Evolutionary conservation across 2,113 vertebrate genomes (phyloP).

Genomic region (Pungitius pungitius): DNA sequence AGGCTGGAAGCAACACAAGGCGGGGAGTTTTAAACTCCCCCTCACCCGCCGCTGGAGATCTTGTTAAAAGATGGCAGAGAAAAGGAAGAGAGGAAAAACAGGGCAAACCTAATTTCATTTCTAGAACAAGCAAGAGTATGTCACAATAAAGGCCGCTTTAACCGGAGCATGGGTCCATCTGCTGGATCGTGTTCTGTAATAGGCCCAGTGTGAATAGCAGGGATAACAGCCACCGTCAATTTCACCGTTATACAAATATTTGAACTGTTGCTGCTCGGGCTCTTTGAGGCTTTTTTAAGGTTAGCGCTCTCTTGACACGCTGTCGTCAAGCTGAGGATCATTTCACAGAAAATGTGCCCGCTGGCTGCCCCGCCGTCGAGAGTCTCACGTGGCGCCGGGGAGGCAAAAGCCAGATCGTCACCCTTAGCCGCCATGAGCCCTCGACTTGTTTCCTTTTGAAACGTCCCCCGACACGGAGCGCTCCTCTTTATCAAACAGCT

Average conservation of each 20-base stretch:
- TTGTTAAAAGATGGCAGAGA: constrained; percentile 54
- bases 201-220: background rate
- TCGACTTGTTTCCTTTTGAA: constrained; percentile 2
- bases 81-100: constrained; percentile 28
- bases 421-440: constrained; percentile 15
- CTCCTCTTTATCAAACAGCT: constrained; percentile 21
- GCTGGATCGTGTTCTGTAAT: background rate
- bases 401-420: constrained; percentile 41
- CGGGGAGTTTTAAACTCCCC: constrained; percentile 44
- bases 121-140: constrained; percentile 27
- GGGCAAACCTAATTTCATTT: constrained; percentile 36
- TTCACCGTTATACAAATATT: background rate
- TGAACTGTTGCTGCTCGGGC: constrained; percentile 5
- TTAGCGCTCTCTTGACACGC: constrained; percentile 28
- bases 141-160: constrained; percentile 1
- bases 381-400: constrained; percentile 28
- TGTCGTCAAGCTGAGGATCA: constrained; percentile 45
- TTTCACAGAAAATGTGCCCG: constrained; percentile 43
- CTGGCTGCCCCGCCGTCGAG: background rate
- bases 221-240: background rate
- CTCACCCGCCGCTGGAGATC: constrained; percentile 48
- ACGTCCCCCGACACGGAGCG: constrained; percentile 26
- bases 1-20: constrained; percentile 46
- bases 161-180: background rate
- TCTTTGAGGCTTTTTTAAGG: constrained; percentile 22